These are phyloP conservation scores for Heloderma charlesbogerti DNA, from an alignment of 2,113 vertebrate species.

Conservation along the genomic window DNA sequence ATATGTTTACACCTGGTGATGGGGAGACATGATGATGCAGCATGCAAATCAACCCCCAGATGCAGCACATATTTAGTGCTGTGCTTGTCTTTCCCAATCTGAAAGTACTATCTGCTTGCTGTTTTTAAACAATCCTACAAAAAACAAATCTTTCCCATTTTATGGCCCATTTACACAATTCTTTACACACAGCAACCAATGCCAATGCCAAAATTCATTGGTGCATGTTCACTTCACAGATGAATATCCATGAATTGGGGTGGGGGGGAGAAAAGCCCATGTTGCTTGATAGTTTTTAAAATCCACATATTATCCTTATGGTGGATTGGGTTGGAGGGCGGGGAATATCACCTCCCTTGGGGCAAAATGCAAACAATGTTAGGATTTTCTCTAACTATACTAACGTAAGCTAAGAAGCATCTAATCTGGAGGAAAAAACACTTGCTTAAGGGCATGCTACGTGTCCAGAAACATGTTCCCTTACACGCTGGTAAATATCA, in stretches of 20 bases:
- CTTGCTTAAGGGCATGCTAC: conserved; percentile 43
- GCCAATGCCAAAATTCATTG: conserved; percentile 48
- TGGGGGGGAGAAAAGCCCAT: conserved; percentile 30
- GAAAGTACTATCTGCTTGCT: background rate
- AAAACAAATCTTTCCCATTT: background rate
- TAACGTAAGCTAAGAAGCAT: conserved; percentile 52
- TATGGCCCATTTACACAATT: conserved; percentile 36
- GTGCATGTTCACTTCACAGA: conserved; percentile 40
- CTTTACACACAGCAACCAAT: conserved; percentile 40
- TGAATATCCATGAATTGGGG: conserved; percentile 31
- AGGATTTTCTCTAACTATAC: conserved; percentile 1
- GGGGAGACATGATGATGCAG: background rate
- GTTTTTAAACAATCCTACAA: background rate
- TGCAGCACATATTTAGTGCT: background rate
- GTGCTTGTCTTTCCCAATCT: background rate
- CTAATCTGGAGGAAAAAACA: conserved; percentile 51
- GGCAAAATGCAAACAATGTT: conserved; percentile 13
- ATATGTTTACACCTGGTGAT: background rate
- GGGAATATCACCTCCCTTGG: background rate
- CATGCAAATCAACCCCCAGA: background rate
- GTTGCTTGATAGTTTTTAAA: conserved; percentile 41
- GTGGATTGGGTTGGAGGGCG: background rate
- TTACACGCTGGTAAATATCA: conserved; percentile 65
- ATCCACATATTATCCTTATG: conserved; percentile 11
- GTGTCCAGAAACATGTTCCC: background rate